Evolutionary conservation across 2,797 vertebrate genomes (phyloP).

Genomic region (Cheirogaleus major): DNA sequence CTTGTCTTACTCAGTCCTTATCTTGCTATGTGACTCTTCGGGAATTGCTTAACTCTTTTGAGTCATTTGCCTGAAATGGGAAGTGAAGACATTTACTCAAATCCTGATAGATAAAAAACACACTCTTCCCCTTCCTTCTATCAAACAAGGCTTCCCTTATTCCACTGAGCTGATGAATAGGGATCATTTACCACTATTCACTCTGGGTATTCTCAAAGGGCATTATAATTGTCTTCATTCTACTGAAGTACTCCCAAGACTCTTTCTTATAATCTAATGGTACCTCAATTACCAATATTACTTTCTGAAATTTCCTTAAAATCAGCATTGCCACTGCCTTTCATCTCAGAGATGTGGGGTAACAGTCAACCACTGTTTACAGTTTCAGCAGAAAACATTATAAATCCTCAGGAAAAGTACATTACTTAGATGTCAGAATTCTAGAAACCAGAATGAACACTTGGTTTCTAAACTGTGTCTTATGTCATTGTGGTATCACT

Average conservation of each 20-base stretch:
- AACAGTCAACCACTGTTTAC: slow-evolving; percentile 20
- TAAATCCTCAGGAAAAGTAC: background rate
- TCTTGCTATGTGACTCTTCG: slow-evolving; percentile 36
- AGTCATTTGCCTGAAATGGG: slow-evolving; percentile 37
- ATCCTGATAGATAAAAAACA: slow-evolving; percentile 1
- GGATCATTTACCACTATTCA: slow-evolving; percentile 62
- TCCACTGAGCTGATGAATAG: slow-evolving; percentile 49
- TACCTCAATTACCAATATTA: slow-evolving; percentile 20
- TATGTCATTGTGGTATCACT: background rate
- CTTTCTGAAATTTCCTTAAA: slow-evolving; percentile 60
- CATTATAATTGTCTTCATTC: slow-evolving; percentile 51
- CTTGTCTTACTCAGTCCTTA: slow-evolving; percentile 20
- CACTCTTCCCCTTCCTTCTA: background rate
- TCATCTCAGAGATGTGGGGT: background rate
- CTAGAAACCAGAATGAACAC: background rate
- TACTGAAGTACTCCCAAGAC: background rate
- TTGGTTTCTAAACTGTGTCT: background rate
- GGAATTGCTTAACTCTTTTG: slow-evolving; percentile 50
- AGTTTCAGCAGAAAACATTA: background rate
- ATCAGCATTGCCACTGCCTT: slow-evolving; percentile 14
- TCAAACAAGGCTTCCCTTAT: slow-evolving; percentile 71
- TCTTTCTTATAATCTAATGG: slow-evolving; percentile 15
- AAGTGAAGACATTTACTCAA: slow-evolving; percentile 59
- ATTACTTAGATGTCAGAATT: background rate
- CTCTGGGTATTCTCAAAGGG: slow-evolving; percentile 34